Evolutionary conservation across 1,140 invertebrate genomes (phyloP), one percentile per base, ranked within the genome.

Genomic region (Vollenhovia emeryi): DNA sequence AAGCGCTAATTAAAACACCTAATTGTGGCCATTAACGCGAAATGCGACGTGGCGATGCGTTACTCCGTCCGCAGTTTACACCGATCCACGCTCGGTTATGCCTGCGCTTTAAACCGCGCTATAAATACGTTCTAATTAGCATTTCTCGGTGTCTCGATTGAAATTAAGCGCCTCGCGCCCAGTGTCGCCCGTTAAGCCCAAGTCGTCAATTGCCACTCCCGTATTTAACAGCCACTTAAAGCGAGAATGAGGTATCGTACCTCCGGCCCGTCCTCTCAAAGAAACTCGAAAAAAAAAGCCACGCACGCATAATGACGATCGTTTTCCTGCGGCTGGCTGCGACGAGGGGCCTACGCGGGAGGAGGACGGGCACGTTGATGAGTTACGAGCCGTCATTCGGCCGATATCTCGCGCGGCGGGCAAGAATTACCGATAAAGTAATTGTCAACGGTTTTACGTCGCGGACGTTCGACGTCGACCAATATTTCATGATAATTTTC

Each of bases 11-110:
- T 95, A 94, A 94, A 94, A 95, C 92, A 94, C 94, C 92, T 94
- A 95, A 95, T 95, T 94, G 94, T 94, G 92, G 93, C 92, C 92
- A 94, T 95, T 95, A 95, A 94, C 94, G 93, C 92, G 91, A 93
- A 92, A 92, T 90, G 91, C 91, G 90, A 92, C 90, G 92, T 92
- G 90, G 91, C 91, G 91, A 92, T 92, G 91, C 91, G 91, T 92
- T 89, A 88, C 87, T 86, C 85, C 90, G 87, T 87, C 85, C 87
- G 86, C 88, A 88, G 91, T 92, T 92, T 92, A 89, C 90, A 91
- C 92, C 91, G 91, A 92, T 92, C 90, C 85, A 92, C 90, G 90
- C 91, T 90, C 85, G 90, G 74, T 86, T 88, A 90, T 91, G 84
- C 76, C 74, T 60, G 80, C 85, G 90, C 88, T 89, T 89, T 85